Evolutionary conservation across 2,888 invertebrate species (phyloP).

Genomic region (Schizaphis graminum): DNA sequence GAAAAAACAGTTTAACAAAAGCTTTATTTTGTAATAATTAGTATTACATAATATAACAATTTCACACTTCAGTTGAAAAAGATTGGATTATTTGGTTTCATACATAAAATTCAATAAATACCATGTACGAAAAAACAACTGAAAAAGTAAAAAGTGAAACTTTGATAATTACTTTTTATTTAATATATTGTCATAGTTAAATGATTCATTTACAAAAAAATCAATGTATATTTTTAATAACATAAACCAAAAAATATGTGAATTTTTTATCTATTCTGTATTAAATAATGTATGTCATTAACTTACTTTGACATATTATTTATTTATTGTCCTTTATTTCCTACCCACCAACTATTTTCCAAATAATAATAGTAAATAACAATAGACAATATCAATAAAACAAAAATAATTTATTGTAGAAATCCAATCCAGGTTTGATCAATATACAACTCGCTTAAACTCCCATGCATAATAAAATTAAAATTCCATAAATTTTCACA

Average conservation of each 20-base stretch:
- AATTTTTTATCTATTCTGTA: not conserved
- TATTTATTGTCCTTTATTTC: not conserved
- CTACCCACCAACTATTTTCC: not conserved
- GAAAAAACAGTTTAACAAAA: constrained; percentile 7
- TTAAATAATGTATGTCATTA: constrained; percentile 1
- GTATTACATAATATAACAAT: not conserved
- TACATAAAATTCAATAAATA: not conserved
- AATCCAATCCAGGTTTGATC: constrained; percentile 29
- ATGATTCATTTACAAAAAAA: not conserved
- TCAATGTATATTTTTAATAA: not conserved
- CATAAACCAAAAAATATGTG: not conserved
- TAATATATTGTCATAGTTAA: not conserved
- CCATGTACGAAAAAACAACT: not conserved
- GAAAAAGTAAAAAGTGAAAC: not conserved
- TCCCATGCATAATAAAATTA: constrained; percentile 49
- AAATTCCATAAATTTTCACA: constrained; percentile 44
- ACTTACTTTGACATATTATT: not conserved
- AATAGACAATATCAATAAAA: not conserved
- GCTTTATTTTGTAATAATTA: not conserved
- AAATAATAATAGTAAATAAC: not conserved
- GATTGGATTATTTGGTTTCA: not conserved
- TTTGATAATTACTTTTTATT: not conserved
- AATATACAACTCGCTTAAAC: constrained; percentile 55
- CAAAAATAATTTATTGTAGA: constrained; percentile 21
- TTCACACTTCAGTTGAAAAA: not conserved